Percentiles rank a stretch among this genome's conserved stretches.
Conservation (phyloP, 2,888 invertebrate genomes). For the Parasteatoda lunata region DNA sequence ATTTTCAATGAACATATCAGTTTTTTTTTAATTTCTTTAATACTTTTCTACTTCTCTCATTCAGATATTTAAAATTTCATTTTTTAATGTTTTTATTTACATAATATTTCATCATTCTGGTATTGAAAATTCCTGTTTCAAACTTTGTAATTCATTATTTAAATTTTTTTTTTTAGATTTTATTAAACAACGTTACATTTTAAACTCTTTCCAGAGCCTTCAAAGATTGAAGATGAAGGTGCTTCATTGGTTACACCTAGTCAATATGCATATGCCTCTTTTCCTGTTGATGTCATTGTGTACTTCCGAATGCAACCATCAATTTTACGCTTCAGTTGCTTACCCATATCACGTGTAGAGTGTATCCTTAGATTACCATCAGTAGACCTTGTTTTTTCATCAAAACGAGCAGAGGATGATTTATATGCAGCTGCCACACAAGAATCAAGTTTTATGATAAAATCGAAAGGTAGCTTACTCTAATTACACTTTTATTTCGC, state of each 20-base stretch:
- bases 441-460: conserved; percentile 30
- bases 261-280: conserved; percentile 80
- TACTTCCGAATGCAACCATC: conserved; percentile 99
- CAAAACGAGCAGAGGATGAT: conserved; percentile 88
- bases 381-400: conserved; percentile 97
- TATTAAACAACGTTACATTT: background rate
- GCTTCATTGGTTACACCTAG: conserved; percentile 69
- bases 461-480: conserved; percentile 33
- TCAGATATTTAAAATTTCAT: too few relatives aligned
- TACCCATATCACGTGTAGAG: conserved; percentile 95
- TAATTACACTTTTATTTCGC: background rate
- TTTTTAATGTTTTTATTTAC: background rate
- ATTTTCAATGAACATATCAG: too few relatives aligned
- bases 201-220: conserved; percentile 48
- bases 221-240: conserved; percentile 56
- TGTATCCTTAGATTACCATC: conserved; percentile 96
- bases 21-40: background rate
- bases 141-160: background rate
- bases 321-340: conserved; percentile 94
- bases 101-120: background rate
- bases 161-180: background rate
- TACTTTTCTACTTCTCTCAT: too few relatives aligned
- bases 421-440: conserved; percentile 60
- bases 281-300: conserved; percentile 98
- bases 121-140: background rate